phyloP scores from a whole-genome alignment of 2,797 vertebrate species.

The Lutjanus argentimaculatus region DNA sequence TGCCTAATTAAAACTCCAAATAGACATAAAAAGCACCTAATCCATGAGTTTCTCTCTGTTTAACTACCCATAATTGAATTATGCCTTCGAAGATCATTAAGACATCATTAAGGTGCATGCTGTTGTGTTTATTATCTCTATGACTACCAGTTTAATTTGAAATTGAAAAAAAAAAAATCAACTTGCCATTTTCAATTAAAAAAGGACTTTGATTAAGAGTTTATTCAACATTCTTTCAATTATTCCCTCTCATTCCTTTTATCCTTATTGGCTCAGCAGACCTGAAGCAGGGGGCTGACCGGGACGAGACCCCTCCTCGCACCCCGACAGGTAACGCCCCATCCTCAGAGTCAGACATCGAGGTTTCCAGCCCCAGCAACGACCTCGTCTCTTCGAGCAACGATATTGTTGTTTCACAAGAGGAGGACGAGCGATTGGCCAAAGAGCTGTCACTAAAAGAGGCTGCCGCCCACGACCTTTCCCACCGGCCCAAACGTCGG shows the following conservation, averaged over 20 bases:
- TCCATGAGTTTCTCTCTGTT: too few relatives aligned
- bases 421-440: slow-evolving; percentile 93
- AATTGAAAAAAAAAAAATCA: neutral
- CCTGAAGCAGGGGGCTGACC: slow-evolving; percentile 89
- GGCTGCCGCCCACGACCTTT: slow-evolving; percentile 93
- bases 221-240: neutral
- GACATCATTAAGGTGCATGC: neutral
- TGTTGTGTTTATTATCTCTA: neutral
- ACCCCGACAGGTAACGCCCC: slow-evolving; percentile 96
- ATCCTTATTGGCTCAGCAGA: slow-evolving; percentile 80
- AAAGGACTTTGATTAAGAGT: neutral
- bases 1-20: neutral
- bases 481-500: slow-evolving; percentile 95
- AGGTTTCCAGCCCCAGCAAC: slow-evolving; percentile 92
- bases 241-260: slow-evolving; percentile 2
- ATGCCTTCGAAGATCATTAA: neutral
- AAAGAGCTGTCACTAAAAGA: slow-evolving; percentile 98
- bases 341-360: slow-evolving; percentile 96
- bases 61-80: neutral
- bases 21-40: neutral
- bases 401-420: slow-evolving; percentile 86
- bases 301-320: slow-evolving; percentile 94
- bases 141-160: neutral
- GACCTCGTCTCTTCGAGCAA: slow-evolving; percentile 88
- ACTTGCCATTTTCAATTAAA: neutral